Base-by-base conservation (phyloP, 2,797 vertebrate species). In the Hephaestus fuliginosus region DNA sequence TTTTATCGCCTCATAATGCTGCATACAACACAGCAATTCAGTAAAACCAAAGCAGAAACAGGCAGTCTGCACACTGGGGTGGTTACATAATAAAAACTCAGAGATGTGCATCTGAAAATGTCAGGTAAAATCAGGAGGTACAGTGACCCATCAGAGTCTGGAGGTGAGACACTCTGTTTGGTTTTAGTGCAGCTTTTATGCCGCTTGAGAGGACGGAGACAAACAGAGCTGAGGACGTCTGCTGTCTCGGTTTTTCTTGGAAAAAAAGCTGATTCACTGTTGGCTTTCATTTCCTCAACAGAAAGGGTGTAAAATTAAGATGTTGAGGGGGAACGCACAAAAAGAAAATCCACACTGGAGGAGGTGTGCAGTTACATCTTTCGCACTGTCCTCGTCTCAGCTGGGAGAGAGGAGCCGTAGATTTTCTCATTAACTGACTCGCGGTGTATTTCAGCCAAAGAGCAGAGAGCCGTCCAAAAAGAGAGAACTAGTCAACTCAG, bases 401-500 rank as follows among this genome's bases (percentile, higher is more conserved):
- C 46, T 41, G 76, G 62, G 53, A 48, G 20, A 49, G 39, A 61
- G 63, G 73, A 11, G 43, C 63, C 63, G 53, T 70, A 85, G 63
- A 80, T 81, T 76, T 70, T 65, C 44, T 65, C 61, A 75, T 86
- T 80, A 73, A 70, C 49, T 39, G 44, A 85, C 65, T 71, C 72
- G 76, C 11, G 63, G 69, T 62, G n/a, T 57, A 25, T 78, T 71
- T 49, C 52, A 84, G 81, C 55, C 69, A 82, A 64, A 60, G 60
- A 86, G 57, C 46, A 70, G 28, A 74, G 61, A 8, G 8, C 51
- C 20, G 67, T 55, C 52, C 67, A 79, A 60, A 82, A 65, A 69
- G 70, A 70, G 44, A 82, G 53, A 74, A 76, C 9, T n/a, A 75
- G 82, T 79, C 83, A 66, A 72, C 57, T 87, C 85, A 89, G 89